A percentile compares a stretch with the other conserved stretches of the same genome.
Evolutionary conservation across 1,140 invertebrate genomes (phyloP).

Genomic region (Pseudomyrmex flavicornis): DNA sequence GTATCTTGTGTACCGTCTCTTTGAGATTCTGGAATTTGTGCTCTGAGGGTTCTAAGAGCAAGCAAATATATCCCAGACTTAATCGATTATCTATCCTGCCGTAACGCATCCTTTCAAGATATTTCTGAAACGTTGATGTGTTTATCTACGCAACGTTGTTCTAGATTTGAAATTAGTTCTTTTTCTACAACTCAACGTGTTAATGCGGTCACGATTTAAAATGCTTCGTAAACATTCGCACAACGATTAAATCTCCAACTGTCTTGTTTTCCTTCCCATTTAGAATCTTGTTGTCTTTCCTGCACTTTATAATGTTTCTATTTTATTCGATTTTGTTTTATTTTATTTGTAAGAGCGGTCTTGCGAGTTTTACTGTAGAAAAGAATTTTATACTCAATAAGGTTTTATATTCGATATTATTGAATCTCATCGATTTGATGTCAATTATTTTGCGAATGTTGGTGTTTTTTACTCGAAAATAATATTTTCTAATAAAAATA

Average conservation of each 20-base stretch:
- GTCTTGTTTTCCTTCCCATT: neutral
- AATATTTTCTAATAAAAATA: slow-evolving; percentile 16
- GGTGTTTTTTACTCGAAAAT: neutral
- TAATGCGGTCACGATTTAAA: neutral
- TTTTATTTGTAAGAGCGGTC: too few species aligned
- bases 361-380: too few species aligned
- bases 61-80: slow-evolving; percentile 64
- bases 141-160: slow-evolving; percentile 46
- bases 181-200: neutral
- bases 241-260: neutral
- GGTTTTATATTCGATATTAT: neutral
- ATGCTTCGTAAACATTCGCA: neutral
- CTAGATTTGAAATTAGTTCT: slow-evolving; percentile 51
- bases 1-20: slow-evolving; percentile 59
- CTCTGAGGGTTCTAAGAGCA: slow-evolving; percentile 58
- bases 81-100: slow-evolving; percentile 72
- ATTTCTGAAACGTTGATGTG: slow-evolving; percentile 60
- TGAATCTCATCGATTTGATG: too few species aligned
- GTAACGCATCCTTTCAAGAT: slow-evolving; percentile 66
- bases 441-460: neutral
- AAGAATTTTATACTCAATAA: too few species aligned
- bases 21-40: slow-evolving; percentile 70
- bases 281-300: neutral
- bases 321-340: too few species aligned
- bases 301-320: too few species aligned